Percentiles rank a stretch among this genome's conserved stretches.
These are phyloP conservation scores for Ceuthmochares aereus DNA, from an alignment of 2,113 vertebrate species.

Conservation along the genomic window DNA sequence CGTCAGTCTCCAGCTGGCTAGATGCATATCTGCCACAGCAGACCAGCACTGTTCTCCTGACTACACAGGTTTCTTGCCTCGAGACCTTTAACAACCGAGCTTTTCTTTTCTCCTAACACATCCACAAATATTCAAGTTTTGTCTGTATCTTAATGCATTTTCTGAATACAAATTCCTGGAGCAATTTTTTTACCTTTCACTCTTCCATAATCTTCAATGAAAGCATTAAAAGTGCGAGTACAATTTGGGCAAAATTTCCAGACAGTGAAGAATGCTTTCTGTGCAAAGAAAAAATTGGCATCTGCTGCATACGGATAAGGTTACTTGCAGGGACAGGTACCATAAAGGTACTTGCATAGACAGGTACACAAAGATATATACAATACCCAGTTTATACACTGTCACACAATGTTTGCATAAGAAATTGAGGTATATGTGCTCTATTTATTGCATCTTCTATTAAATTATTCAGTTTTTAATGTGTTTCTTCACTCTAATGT, in stretches of 20 bases:
- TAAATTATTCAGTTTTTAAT: background rate
- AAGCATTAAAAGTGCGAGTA: background rate
- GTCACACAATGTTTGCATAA: background rate
- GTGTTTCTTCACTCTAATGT: background rate
- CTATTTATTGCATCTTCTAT: background rate
- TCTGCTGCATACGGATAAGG: background rate
- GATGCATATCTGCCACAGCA: background rate
- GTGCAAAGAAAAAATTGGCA: background rate
- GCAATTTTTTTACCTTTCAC: background rate
- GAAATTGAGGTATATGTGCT: background rate
- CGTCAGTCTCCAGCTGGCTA: slow-evolving; percentile 4
- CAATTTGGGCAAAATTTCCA: background rate
- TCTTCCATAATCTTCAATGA: background rate
- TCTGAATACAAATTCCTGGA: background rate
- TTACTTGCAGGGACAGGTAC: slow-evolving; percentile 25
- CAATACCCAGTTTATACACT: background rate
- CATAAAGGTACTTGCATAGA: background rate
- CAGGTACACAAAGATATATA: slow-evolving; percentile 1
- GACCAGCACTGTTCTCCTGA: background rate
- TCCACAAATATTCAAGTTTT: background rate
- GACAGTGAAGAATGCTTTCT: background rate
- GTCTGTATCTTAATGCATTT: background rate
- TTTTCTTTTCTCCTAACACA: background rate
- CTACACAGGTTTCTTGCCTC: background rate
- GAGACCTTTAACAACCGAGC: background rate